Conservation (phyloP, 1,140 invertebrate species). For the Phthorimaea operculella region DNA sequence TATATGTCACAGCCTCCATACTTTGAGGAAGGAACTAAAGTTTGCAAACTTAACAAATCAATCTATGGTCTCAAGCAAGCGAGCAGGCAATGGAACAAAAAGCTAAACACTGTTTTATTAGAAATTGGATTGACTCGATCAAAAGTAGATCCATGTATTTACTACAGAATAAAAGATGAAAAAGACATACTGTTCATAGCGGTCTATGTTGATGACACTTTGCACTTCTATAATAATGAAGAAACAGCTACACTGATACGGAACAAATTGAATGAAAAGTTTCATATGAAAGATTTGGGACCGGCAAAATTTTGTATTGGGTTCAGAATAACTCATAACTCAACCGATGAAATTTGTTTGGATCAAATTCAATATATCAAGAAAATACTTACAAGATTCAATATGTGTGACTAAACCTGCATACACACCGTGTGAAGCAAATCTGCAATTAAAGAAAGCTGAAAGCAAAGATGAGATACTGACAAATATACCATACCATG, state of each 20-base stretch:
- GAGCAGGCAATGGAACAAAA: no score
- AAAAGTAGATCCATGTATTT: constrained; percentile 25
- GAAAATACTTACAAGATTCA: constrained; percentile 5
- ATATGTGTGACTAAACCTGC: constrained; percentile 11
- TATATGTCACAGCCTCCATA: constrained; percentile 40
- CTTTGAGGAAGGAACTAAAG: constrained; percentile 15
- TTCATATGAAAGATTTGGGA: constrained; percentile 13
- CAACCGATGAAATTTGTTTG: background rate
- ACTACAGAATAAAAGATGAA: constrained; percentile 14
- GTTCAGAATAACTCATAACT: constrained; percentile 5
- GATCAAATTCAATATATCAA: constrained; percentile 11
- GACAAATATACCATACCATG: constrained; percentile 5
- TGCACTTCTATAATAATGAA: constrained; percentile 13
- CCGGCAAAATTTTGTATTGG: constrained; percentile 8
- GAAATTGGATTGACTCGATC: constrained; percentile 19
- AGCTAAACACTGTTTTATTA: constrained; percentile 18
- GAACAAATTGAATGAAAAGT: constrained; percentile 8
- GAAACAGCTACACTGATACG: background rate
- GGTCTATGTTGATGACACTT: constrained; percentile 28
- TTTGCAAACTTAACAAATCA: constrained; percentile 24
- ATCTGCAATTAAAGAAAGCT: background rate
- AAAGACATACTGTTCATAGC: constrained; percentile 14
- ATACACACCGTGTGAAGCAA: constrained; percentile 8
- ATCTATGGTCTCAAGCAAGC: no score
- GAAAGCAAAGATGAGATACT: background rate